These are phyloP conservation scores for Matsumyia berberina DNA, from an alignment of 2,888 invertebrate genomes.

Conservation along the genomic window DNA sequence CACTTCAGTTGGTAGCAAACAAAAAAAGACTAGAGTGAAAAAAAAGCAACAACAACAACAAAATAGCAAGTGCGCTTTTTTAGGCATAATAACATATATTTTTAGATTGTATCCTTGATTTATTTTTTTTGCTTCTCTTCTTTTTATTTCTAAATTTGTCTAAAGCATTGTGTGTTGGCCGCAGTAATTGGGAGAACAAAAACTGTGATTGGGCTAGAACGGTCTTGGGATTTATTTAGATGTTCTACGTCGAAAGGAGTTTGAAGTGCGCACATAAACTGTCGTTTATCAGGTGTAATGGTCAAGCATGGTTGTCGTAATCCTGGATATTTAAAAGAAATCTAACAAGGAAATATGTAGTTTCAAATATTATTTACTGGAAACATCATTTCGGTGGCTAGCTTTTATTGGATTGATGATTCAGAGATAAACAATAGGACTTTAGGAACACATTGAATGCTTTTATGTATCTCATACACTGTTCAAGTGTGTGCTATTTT, in stretches of 20 bases:
- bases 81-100: constrained; percentile 68
- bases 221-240: constrained; percentile 23
- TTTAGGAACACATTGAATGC: too few species aligned
- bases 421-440: too few species aligned
- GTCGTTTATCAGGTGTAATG: too few species aligned
- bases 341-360: too few species aligned
- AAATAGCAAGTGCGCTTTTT: constrained; percentile 63
- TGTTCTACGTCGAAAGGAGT: constrained; percentile 25
- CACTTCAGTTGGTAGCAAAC: constrained; percentile 54
- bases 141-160: constrained; percentile 32
- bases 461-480: too few species aligned
- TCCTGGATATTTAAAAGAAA: too few species aligned
- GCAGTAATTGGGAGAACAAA: constrained; percentile 20
- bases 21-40: constrained; percentile 22
- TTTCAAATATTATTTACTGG: too few species aligned
- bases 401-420: too few species aligned
- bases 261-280: too few species aligned
- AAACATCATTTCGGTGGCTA: too few species aligned
- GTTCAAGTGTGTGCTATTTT: too few species aligned
- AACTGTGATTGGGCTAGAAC: constrained; percentile 12
- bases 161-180: constrained; percentile 20
- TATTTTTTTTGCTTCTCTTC: constrained; percentile 35
- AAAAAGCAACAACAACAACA: constrained; percentile 32
- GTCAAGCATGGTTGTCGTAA: too few species aligned
- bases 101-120: constrained; percentile 66